phyloP scores from a whole-genome alignment of 2,888 invertebrate species.

The Camptogramma bilineatum region DNA sequence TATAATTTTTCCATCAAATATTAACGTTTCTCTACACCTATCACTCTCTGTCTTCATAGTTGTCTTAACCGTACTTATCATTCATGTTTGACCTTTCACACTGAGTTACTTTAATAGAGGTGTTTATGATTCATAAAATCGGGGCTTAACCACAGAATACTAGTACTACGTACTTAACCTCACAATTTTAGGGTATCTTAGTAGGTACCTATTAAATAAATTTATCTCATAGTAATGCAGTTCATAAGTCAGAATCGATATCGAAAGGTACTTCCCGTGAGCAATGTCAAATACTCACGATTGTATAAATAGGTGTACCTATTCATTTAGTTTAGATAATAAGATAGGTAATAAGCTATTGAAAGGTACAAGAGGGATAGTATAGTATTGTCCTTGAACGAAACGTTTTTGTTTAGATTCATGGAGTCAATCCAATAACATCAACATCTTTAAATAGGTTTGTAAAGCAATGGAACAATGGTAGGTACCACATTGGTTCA shows the following conservation, averaged over 20 bases:
- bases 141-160: not conserved
- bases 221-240: not conserved
- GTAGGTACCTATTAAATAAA: not conserved
- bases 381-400: not conserved
- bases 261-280: constrained; percentile 6
- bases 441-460: not conserved
- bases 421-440: not conserved
- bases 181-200: not conserved
- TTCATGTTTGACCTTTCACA: not conserved
- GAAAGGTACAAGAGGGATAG: not conserved
- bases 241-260: not conserved
- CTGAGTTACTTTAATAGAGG: not conserved
- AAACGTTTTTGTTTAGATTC: not conserved
- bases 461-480: not conserved
- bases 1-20: too few relatives aligned
- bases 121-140: not conserved
- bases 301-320: not conserved
- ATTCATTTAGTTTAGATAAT: too few relatives aligned
- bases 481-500: not conserved
- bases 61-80: not conserved
- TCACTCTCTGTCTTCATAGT: too few relatives aligned
- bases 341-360: too few relatives aligned
- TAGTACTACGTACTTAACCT: not conserved
- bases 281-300: not conserved
- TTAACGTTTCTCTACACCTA: too few relatives aligned